Conservation (phyloP, 2,888 invertebrate genomes). For the Scelioninae gen. 2 region DNA sequence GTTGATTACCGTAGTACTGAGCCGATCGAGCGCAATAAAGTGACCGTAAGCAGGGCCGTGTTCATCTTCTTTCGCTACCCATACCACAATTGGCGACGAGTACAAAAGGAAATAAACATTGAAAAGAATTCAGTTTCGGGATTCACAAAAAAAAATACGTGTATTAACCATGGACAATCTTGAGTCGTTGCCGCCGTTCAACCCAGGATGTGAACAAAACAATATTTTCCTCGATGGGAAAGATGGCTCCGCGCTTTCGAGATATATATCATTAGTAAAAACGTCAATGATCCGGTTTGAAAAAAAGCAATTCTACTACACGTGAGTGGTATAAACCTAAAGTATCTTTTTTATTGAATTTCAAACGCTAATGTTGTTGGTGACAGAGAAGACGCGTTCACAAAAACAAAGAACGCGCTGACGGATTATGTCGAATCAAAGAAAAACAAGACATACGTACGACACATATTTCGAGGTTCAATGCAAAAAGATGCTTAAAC, state of each 20-base stretch:
- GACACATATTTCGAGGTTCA: constrained; percentile 66
- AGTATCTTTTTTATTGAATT: constrained; percentile 20
- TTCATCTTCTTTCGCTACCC: too few species aligned
- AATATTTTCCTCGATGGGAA: constrained; percentile 22
- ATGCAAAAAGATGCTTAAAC: constrained; percentile 64
- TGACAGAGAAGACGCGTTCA: constrained; percentile 21
- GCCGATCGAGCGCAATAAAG: too few species aligned
- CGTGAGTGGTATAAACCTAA: constrained; percentile 7
- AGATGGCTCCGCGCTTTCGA: constrained; percentile 4
- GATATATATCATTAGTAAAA: neutral
- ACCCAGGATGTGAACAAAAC: too few species aligned
- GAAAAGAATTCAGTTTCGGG: too few species aligned
- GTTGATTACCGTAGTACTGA: too few species aligned
- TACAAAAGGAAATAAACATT: too few species aligned
- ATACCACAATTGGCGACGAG: too few species aligned
- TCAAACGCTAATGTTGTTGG: constrained; percentile 19
- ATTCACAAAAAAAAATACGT: too few species aligned
- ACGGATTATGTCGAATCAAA: constrained; percentile 63
- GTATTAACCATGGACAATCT: too few species aligned
- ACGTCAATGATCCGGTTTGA: neutral
- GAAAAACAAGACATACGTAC: constrained; percentile 66
- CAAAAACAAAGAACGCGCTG: constrained; percentile 17
- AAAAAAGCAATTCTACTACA: constrained; percentile 30
- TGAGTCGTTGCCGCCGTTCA: too few species aligned
- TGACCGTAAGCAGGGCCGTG: too few species aligned